Conservation (phyloP, 2,888 invertebrate species). For the Eupsilia transversa region DNA sequence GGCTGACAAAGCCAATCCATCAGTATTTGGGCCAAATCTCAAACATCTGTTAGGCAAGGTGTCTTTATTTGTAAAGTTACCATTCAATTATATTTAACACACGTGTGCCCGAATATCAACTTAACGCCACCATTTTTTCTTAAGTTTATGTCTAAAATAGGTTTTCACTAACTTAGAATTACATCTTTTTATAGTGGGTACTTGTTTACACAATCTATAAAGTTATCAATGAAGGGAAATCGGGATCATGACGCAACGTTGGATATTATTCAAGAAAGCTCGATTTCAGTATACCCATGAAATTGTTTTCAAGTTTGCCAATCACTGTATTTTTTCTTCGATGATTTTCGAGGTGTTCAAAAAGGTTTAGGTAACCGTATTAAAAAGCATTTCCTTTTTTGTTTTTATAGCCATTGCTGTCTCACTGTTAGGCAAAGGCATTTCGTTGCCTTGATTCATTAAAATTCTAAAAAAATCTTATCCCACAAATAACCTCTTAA, state of each 20-base stretch:
- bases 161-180: not conserved
- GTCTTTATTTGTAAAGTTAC: slow-evolving; percentile 77
- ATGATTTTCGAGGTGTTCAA: not conserved
- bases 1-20: slow-evolving; percentile 76
- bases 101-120: slow-evolving; percentile 72
- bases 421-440: too few relatives aligned
- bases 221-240: not conserved
- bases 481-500: slow-evolving; percentile 24
- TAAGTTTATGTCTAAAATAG: not conserved
- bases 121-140: slow-evolving; percentile 22
- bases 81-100: slow-evolving; percentile 76
- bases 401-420: too few relatives aligned
- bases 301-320: slow-evolving; percentile 4
- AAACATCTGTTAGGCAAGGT: slow-evolving; percentile 89
- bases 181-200: not conserved
- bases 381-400: not conserved
- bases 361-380: not conserved
- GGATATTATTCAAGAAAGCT: slow-evolving; percentile 6
- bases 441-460: not conserved
- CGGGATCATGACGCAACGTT: not conserved
- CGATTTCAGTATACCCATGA: slow-evolving; percentile 17
- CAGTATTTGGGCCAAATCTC: slow-evolving; percentile 76
- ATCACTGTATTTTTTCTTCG: not conserved
- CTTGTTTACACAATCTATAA: slow-evolving; percentile 7
- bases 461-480: not conserved